Conservation (phyloP, 2,888 invertebrate genomes). For the Agelastica alni region DNA sequence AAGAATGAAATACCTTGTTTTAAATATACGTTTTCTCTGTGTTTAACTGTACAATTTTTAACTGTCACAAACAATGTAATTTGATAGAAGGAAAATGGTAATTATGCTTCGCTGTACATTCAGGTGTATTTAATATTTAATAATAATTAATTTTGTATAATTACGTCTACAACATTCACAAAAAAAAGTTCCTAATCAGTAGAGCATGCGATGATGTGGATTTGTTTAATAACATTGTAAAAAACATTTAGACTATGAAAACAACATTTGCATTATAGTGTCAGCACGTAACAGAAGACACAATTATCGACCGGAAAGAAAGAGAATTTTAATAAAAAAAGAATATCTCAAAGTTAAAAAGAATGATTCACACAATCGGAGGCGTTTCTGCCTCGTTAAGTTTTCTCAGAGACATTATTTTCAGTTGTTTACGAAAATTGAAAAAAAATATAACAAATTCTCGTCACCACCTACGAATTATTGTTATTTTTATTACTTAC, state of each 20-base stretch:
- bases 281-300: constrained; percentile 32
- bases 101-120: constrained; percentile 43
- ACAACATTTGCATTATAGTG: constrained; percentile 37
- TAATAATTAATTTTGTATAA: constrained; percentile 47
- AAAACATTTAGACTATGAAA: constrained; percentile 46
- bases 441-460: no score
- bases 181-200: constrained; percentile 43
- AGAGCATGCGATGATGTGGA: constrained; percentile 44
- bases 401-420: not conserved
- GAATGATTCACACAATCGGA: constrained; percentile 17
- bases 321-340: constrained; percentile 14
- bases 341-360: constrained; percentile 8
- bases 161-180: constrained; percentile 41
- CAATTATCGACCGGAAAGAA: constrained; percentile 23
- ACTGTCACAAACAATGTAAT: constrained; percentile 46
- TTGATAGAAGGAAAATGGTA: constrained; percentile 46
- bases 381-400: constrained; percentile 14
- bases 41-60: constrained; percentile 34
- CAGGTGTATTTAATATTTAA: constrained; percentile 47
- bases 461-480: no score
- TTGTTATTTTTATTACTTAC: no score
- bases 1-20: no score
- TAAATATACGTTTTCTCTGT: constrained; percentile 38
- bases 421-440: no score
- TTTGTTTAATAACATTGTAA: constrained; percentile 46